A percentile compares a stretch with the other conserved stretches of the same genome.
Conservation (phyloP, 2,797 vertebrate genomes). For the Craterocephalus amniculus region DNA sequence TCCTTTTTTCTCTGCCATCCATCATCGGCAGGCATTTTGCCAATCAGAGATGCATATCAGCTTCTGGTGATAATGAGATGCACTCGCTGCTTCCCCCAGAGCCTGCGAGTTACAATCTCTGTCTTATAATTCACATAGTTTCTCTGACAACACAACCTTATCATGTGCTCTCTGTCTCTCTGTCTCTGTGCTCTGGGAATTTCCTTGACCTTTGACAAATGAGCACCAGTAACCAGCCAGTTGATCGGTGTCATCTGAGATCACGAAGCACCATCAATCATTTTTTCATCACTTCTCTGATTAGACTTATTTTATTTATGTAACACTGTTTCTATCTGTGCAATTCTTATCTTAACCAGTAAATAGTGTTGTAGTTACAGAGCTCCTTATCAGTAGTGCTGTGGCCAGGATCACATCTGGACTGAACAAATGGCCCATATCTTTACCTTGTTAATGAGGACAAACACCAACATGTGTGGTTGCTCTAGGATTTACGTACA, state of each 20-base stretch:
- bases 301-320: neutral
- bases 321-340: neutral
- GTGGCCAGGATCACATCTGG: constrained; percentile 30
- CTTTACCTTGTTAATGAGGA: constrained; percentile 48
- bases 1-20: constrained; percentile 34
- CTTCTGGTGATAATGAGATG: constrained; percentile 39
- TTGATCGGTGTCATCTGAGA: constrained; percentile 28
- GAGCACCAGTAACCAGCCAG: constrained; percentile 10
- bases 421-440: constrained; percentile 7
- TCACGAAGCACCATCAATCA: neutral
- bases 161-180: constrained; percentile 15
- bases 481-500: constrained; percentile 10
- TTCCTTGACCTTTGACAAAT: constrained; percentile 51
- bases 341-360: neutral
- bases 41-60: constrained; percentile 58
- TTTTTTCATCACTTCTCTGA: neutral
- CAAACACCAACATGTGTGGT: constrained; percentile 38
- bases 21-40: constrained; percentile 48
- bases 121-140: constrained; percentile 30
- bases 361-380: constrained; percentile 8
- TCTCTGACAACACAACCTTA: neutral
- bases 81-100: constrained; percentile 5
- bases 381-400: neutral
- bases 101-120: constrained; percentile 2
- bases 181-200: constrained; percentile 21